Percentiles rank a stretch among this genome's conserved stretches.
These are phyloP conservation scores for Labroides dimidiatus DNA, from an alignment of 2,797 vertebrate species.

Conservation along the genomic window DNA sequence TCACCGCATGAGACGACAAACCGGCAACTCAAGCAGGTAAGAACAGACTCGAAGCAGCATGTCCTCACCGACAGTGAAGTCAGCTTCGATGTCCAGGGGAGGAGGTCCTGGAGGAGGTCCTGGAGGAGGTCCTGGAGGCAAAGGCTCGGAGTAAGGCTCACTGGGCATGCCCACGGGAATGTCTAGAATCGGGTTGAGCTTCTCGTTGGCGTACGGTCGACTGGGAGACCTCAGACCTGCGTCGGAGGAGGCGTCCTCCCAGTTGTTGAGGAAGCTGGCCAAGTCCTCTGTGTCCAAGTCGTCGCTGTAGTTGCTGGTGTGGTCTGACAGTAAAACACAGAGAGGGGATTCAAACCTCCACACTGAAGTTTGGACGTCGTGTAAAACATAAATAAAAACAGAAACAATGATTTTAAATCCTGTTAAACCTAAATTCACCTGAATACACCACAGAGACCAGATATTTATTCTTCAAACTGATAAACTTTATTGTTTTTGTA, in stretches of 20 bases:
- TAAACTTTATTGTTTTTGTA: too few species aligned
- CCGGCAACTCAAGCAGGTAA: background rate
- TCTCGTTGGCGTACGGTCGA: slow-evolving; percentile 33
- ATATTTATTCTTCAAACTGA: too few species aligned
- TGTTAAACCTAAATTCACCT: too few species aligned
- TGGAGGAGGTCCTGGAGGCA: slow-evolving; percentile 45
- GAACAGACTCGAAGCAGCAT: too few species aligned
- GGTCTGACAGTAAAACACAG: slow-evolving; percentile 80
- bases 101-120: slow-evolving; percentile 45
- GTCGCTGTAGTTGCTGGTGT: slow-evolving; percentile 89
- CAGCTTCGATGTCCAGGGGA: slow-evolving; percentile 92
- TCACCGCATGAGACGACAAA: background rate
- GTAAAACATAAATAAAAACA: too few species aligned
- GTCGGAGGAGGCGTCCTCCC: slow-evolving; percentile 91
- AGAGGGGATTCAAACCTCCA: background rate
- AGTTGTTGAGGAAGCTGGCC: slow-evolving; percentile 90
- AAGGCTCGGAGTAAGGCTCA: slow-evolving; percentile 65
- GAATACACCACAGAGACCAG: too few species aligned
- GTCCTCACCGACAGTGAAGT: slow-evolving; percentile 90
- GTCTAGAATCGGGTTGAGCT: slow-evolving; percentile 43
- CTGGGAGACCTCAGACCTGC: slow-evolving; percentile 77
- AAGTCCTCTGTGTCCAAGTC: slow-evolving; percentile 93
- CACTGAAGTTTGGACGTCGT: too few species aligned
- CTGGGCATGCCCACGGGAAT: slow-evolving; percentile 21
- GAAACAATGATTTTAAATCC: too few species aligned